A percentile compares a stretch with the other conserved stretches of the same genome.
Evolutionary conservation across 2,797 vertebrate species (phyloP).

Genomic region (Kryptopterus vitreolus): DNA sequence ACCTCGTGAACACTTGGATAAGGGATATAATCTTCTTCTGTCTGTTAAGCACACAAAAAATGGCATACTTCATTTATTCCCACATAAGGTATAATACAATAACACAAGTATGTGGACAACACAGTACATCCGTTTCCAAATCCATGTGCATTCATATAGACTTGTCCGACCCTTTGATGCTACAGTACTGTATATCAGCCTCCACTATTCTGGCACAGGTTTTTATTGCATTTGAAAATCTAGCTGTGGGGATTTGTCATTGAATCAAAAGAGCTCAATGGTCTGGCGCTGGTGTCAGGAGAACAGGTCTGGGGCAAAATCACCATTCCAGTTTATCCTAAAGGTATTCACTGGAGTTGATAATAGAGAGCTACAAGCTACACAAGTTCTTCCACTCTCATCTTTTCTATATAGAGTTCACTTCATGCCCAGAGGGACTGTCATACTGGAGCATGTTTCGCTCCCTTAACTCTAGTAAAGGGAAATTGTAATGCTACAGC

Average conservation of each 20-base stretch:
- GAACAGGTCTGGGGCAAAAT: background rate
- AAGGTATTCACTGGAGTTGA: background rate
- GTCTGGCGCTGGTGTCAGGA: background rate
- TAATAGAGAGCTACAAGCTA: background rate
- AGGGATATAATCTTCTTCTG: slow-evolving; percentile 97
- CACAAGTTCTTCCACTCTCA: background rate
- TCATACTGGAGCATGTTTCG: background rate
- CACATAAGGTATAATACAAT: background rate
- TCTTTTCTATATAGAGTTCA: background rate
- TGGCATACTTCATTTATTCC: too few relatives aligned
- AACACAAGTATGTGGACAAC: background rate
- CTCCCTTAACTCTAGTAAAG: background rate
- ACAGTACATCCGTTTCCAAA: background rate
- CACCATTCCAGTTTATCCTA: background rate
- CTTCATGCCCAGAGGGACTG: background rate
- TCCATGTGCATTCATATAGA: background rate
- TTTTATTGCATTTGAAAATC: background rate
- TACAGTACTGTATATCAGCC: too few relatives aligned
- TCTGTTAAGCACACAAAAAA: slow-evolving; percentile 74
- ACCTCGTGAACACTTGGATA: slow-evolving; percentile 98
- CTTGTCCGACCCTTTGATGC: background rate
- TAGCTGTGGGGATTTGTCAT: background rate
- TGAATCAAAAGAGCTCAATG: background rate
- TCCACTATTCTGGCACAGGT: background rate
- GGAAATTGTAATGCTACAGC: background rate